Base-by-base conservation (phyloP, 2,797 vertebrate species). In the Argya squamiceps region DNA sequence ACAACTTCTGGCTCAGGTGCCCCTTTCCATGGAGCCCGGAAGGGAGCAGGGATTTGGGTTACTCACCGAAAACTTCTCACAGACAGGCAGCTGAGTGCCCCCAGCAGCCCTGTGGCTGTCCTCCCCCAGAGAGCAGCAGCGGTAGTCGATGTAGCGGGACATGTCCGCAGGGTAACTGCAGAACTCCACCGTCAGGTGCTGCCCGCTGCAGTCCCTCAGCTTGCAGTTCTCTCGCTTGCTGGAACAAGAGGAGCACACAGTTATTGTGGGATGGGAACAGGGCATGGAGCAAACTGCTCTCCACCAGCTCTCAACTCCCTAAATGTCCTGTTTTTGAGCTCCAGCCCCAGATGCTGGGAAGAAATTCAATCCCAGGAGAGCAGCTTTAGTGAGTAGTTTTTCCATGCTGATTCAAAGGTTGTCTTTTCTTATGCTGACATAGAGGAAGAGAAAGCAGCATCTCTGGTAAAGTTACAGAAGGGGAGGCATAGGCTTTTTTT, bases 161-260 rank as follows among this genome's bases (percentile, higher is more conserved):
- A 99, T 96, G 79, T 92, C 95, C 22, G 98, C 97, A 0, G 98
- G 92, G 73, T 99, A 99, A 94, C 60, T 98, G 97, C 98, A 99
- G 98, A 99, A 99, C 97, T 99, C 99, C 12, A 99, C 23, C 2
- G 93, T 96, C 46, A 99, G 78, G 43, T 98, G 98, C 78, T 97
- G 96, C 63, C 93, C 83, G 17, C 96, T 97, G 3, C 97, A 97
- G 26, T 97, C 98, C 86, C 96, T 92, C 75, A 97, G 97, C 91
- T 98, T 99, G 93, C 97, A 92, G 96, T 99, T 99, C 89, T 99
- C 99, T 86, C 99, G 97, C 80, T 99, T 98, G 97, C 99, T 99
- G 95, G 17, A 96, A 93, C 73, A 70, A 74, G 10, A 65, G 95
- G 50, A 91, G 60, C 3, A 53, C 6, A 14, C 12, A 6, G 77